Evolutionary conservation across 2,888 invertebrate genomes (phyloP), one percentile per base, ranked within the genome.

Genomic region (Nomada ferruginata): DNA sequence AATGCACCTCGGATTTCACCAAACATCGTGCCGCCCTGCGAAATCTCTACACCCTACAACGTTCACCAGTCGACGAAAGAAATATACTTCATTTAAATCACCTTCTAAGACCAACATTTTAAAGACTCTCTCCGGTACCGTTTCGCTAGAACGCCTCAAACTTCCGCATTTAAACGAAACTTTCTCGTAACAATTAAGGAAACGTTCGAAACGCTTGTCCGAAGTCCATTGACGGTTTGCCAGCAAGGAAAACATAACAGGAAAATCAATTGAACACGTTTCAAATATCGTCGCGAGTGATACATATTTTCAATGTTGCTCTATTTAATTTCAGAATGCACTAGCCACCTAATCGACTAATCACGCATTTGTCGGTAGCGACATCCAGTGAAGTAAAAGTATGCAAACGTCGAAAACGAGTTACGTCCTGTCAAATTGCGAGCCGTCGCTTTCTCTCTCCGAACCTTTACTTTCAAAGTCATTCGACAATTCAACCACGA

Each of bases 131-230:
- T 74, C 36, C 55, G 74, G 61, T 70, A 74, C 74, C 55, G 79
- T 79, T 70, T 81, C 81, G 79, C 74, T 81, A 57, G 74, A 74
- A 69, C 68, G 65, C 47, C n/a, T n/a, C 50, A 23, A 26, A 69
- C 79, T 81, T 81, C 81, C 81, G 81, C 69, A 42, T 81, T 74
- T 65, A 61, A 47, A 79, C 42, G 73, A 55, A 59, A 79, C 72
- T 74, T 81, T 81, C 81, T 74, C 81, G 69, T 76, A 66, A 76
- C 61, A 65, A 76, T 66, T 70, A 66, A 66, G 76, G 66, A 71
- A 55, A 70, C 44, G 63, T 20, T 52, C n/a, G 10, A 55, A 52
- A 52, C 57, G 13, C 13, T n/a, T 15, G 26, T 13, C n/a, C n/a
- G 5, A 11, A 15, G 50, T n/a, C 3, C 47, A 57, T n/a, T 55